phyloP scores from a whole-genome alignment of 1,140 invertebrate genomes.

The Drosophila parvula region DNA sequence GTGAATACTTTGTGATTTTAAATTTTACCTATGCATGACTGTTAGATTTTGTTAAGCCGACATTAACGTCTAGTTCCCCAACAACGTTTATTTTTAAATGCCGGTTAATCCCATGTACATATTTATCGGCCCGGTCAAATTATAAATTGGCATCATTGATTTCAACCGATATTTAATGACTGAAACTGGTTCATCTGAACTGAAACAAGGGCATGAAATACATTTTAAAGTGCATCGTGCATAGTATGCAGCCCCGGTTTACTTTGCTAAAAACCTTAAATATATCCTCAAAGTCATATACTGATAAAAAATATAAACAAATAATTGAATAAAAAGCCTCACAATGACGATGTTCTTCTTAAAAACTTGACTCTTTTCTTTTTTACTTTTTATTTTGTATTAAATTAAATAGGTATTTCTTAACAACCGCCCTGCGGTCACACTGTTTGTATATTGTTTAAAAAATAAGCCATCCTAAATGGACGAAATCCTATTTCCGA shows the following conservation, averaged over 20 bases:
- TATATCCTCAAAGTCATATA: too few relatives aligned
- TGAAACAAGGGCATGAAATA: conserved; percentile 3
- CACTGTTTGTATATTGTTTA: neutral
- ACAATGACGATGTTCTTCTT: too few relatives aligned
- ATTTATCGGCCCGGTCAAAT: too few relatives aligned
- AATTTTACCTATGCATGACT: neutral
- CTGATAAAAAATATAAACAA: neutral
- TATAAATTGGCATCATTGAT: neutral
- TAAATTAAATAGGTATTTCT: neutral
- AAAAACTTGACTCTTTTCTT: neutral
- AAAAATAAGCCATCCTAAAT: conserved; percentile 43
- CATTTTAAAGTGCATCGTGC: too few relatives aligned
- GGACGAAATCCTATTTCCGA: conserved; percentile 76
- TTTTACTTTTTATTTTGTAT: too few relatives aligned
- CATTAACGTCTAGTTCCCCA: neutral
- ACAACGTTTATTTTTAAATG: neutral
- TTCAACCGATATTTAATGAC: neutral
- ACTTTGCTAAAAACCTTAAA: conserved; percentile 24
- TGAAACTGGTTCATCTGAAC: neutral
- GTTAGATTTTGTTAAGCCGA: neutral
- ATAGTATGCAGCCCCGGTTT: conserved; percentile 12
- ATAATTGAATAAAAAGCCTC: too few relatives aligned
- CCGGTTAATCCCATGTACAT: neutral
- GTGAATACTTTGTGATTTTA: neutral
- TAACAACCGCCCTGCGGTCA: neutral